These are phyloP conservation scores for Scytalopus superciliaris DNA, from an alignment of 2,113 vertebrate genomes.

Conservation along the genomic window DNA sequence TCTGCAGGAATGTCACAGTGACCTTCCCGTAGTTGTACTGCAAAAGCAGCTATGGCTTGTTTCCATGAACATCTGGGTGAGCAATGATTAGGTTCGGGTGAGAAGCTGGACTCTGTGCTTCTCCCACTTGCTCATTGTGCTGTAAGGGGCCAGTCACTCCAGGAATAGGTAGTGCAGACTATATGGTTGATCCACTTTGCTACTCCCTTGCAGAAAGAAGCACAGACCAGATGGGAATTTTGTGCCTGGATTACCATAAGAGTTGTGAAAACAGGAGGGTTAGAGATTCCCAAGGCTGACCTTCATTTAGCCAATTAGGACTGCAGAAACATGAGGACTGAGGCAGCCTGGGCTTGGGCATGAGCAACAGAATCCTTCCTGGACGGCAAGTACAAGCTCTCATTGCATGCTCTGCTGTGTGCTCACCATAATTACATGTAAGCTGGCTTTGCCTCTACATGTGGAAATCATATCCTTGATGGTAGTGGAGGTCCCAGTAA, in stretches of 20 bases:
- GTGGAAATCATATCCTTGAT: not conserved
- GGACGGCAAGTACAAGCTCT: not conserved
- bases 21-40: accelerated
- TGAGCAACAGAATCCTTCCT: not conserved
- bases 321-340: not conserved
- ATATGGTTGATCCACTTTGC: not conserved
- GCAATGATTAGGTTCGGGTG: not conserved
- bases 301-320: not conserved
- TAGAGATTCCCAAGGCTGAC: not conserved
- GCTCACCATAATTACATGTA: not conserved
- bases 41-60: not conserved
- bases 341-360: not conserved
- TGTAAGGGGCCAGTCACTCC: not conserved
- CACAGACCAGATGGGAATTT: not conserved
- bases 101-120: not conserved
- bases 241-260: not conserved
- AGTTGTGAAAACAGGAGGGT: not conserved
- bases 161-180: not conserved
- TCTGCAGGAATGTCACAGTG: not conserved
- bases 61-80: not conserved
- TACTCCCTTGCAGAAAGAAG: not conserved
- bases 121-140: not conserved
- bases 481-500: not conserved
- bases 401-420: not conserved
- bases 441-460: not conserved